phyloP scores from a whole-genome alignment of 2,888 invertebrate genomes.

The Eupithecia insigniata region DNA sequence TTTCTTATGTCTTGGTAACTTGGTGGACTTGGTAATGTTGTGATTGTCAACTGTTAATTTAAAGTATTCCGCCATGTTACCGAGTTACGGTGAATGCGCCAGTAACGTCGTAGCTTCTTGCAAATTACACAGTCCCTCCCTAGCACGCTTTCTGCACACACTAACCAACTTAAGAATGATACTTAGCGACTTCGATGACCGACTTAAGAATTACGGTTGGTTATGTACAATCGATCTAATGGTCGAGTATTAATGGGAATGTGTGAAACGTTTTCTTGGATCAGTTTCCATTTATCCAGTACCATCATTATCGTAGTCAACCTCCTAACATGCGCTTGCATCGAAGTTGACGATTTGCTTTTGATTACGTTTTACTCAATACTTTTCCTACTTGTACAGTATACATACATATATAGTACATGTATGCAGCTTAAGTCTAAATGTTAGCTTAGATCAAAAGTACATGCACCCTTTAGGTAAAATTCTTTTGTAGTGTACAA shows the following conservation, averaged over 20 bases:
- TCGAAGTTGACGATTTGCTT: neutral
- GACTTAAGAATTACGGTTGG: slow-evolving; percentile 53
- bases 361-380: no score
- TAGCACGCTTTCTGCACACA: slow-evolving; percentile 82
- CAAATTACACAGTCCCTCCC: slow-evolving; percentile 75
- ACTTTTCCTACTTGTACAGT: no score
- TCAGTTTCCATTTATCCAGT: slow-evolving; percentile 23
- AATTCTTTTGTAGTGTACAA: no score
- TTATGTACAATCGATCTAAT: slow-evolving; percentile 52
- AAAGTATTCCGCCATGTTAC: slow-evolving; percentile 49
- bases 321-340: slow-evolving; percentile 21
- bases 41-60: slow-evolving; percentile 49
- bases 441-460: no score
- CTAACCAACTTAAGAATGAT: slow-evolving; percentile 72
- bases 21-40: neutral
- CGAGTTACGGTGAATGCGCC: slow-evolving; percentile 66
- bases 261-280: slow-evolving; percentile 43
- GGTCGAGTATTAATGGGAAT: slow-evolving; percentile 35
- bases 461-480: no score
- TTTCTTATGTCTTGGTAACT: neutral
- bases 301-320: slow-evolving; percentile 27
- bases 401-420: no score
- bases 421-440: no score
- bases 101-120: slow-evolving; percentile 62
- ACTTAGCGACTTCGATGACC: slow-evolving; percentile 65